Base-by-base conservation (phyloP, 2,797 vertebrate genomes). In the Alouatta caraya region DNA sequence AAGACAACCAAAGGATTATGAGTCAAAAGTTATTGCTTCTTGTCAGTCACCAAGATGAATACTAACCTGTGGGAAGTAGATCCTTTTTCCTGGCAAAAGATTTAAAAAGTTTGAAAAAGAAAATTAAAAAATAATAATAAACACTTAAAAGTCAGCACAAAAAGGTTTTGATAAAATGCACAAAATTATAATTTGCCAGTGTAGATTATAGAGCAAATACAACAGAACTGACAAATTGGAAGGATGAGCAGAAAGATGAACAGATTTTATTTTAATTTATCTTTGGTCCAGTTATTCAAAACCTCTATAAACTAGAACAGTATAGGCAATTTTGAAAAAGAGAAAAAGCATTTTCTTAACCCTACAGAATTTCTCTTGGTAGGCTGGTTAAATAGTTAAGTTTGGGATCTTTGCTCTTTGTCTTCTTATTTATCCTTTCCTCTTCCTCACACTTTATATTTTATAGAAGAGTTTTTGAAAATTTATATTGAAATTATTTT, bases 11-110 rank as follows among this genome's bases (percentile, higher is more conserved):
- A 93, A 96, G 42, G 9, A 88, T 64, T 81, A 44, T 73, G 42
- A 44, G 42, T 81, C 79, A 94, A 86, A 93, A 82, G 30, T 67
- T 52, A 37, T n/a, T 84, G 37, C 57, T 95, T 96, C 79, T 84
- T 90, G 46, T 82, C 52, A 44, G 15, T 93, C 50, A 84, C 64
- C 50, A 80, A 92, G 57, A 92, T 52, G 75, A 95, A 92, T 48
- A 55, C 64, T 88, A 55, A 94, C 57, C 39, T 89, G 13, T 87
- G 85, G 17, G 70, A 89, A 90, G 67, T 21, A 90, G 30, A 73
- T 19, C 57, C 13, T 88, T 88, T 61, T 70, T 88, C 87, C 88
- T 95, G 72, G 61, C 79, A 93, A 89, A 80, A 70, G 37, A 86
- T 92, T 86, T 90, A 24, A 44, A 37, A 61, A 21, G 5, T 70